Conservation (phyloP, 2,888 invertebrate genomes). For the Drosophila stalkeri region DNA sequence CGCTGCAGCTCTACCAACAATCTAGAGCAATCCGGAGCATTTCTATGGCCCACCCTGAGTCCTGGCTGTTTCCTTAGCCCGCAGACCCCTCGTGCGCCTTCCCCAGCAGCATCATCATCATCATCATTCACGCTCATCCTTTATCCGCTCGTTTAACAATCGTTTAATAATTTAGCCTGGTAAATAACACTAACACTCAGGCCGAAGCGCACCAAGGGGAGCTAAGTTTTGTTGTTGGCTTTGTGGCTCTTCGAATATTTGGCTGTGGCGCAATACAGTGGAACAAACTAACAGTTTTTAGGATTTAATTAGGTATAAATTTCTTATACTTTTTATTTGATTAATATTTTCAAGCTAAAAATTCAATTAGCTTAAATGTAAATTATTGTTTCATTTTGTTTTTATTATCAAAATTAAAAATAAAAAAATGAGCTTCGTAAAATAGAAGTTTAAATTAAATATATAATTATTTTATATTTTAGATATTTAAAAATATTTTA, state of each 20-base stretch:
- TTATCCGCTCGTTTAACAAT: slow-evolving; percentile 82
- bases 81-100: slow-evolving; percentile 39
- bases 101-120: slow-evolving; percentile 78
- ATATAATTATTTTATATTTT: too few relatives aligned
- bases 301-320: background rate
- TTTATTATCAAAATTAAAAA: too few relatives aligned
- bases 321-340: too few relatives aligned
- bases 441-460: too few relatives aligned
- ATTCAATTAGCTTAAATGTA: too few relatives aligned
- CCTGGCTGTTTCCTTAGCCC: slow-evolving; percentile 1
- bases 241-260: slow-evolving; percentile 37
- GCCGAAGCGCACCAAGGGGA: slow-evolving; percentile 30
- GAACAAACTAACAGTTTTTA: background rate
- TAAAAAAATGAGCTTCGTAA: too few relatives aligned
- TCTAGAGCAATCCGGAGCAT: slow-evolving; percentile 43
- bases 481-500: too few relatives aligned
- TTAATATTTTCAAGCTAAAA: too few relatives aligned
- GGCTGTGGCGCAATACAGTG: slow-evolving; percentile 40
- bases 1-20: slow-evolving; percentile 53
- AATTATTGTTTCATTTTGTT: too few relatives aligned
- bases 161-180: slow-evolving; percentile 83
- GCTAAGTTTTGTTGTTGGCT: slow-evolving; percentile 43
- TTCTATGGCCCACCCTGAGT: slow-evolving; percentile 31
- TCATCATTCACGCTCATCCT: slow-evolving; percentile 81
- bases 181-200: slow-evolving; percentile 82